These are phyloP conservation scores for Epizoanthus stellaris DNA, from an alignment of 92 coral and sea anemone genomes.

Conservation along the genomic window DNA sequence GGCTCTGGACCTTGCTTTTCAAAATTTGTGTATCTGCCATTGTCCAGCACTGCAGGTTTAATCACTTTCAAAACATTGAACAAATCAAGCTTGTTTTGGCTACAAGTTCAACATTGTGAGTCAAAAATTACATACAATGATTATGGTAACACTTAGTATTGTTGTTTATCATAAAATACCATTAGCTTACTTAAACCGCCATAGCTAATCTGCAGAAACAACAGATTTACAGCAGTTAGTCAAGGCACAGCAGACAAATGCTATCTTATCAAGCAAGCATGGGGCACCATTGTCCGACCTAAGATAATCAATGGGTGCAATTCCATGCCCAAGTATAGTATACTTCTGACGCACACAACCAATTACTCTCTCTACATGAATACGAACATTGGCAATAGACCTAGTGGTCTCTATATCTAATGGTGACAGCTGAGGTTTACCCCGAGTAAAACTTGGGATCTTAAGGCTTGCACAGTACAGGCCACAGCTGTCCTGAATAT, in stretches of 20 bases:
- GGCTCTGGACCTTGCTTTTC: neutral
- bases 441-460: conserved; percentile 63
- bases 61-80: neutral
- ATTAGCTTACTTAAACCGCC: neutral
- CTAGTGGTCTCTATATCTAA: conserved; percentile 51
- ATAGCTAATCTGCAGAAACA: conserved; percentile 51
- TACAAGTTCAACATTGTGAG: neutral
- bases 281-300: conserved; percentile 47
- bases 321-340: conserved; percentile 66
- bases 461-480: conserved; percentile 52
- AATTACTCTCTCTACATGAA: conserved; percentile 72
- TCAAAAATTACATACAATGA: too few relatives aligned
- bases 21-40: neutral
- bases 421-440: conserved; percentile 65
- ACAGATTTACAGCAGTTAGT: conserved; percentile 75
- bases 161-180: neutral
- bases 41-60: neutral
- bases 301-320: conserved; percentile 59
- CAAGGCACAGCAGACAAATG: conserved; percentile 77
- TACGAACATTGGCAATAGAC: conserved; percentile 68
- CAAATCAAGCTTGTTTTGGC: neutral
- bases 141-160: too few relatives aligned
- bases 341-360: conserved; percentile 70
- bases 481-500: conserved; percentile 62
- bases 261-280: conserved; percentile 68